Conservation (phyloP, 2,888 invertebrate genomes). For the Hemithea aestivaria region DNA sequence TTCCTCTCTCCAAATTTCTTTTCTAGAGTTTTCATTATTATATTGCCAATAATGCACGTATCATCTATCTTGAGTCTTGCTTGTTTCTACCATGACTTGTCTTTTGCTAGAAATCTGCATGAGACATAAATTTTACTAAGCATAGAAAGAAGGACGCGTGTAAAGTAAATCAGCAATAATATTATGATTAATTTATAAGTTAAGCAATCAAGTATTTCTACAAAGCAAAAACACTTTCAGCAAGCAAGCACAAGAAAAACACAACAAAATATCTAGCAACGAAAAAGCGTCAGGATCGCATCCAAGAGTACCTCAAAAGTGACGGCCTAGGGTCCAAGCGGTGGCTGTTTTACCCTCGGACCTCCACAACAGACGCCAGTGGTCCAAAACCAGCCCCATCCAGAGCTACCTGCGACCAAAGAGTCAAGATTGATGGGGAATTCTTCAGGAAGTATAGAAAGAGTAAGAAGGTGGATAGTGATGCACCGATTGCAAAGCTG, state of each 20-base stretch:
- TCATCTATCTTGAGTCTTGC: no score
- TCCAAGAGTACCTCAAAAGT: slow-evolving; percentile 62
- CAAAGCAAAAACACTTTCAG: no score
- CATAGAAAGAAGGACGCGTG: no score
- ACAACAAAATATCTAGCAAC: slow-evolving; percentile 60
- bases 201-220: no score
- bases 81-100: no score
- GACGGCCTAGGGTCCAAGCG: slow-evolving; percentile 66
- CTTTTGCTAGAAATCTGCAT: no score
- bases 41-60: no score
- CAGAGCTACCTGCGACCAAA: slow-evolving; percentile 54
- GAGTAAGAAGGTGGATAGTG: slow-evolving; percentile 53
- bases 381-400: slow-evolving; percentile 21
- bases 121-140: no score
- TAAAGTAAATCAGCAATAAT: no score
- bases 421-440: slow-evolving; percentile 62
- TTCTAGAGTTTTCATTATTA: slow-evolving; percentile 14
- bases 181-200: no score
- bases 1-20: not conserved
- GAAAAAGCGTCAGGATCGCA: slow-evolving; percentile 59
- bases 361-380: not conserved
- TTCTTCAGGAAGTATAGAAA: slow-evolving; percentile 65
- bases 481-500: slow-evolving; percentile 63
- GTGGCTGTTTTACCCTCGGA: slow-evolving; percentile 65
- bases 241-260: slow-evolving; percentile 58